Base-by-base conservation (phyloP, 2,888 invertebrate genomes). In the Cancer borealis region DNA sequence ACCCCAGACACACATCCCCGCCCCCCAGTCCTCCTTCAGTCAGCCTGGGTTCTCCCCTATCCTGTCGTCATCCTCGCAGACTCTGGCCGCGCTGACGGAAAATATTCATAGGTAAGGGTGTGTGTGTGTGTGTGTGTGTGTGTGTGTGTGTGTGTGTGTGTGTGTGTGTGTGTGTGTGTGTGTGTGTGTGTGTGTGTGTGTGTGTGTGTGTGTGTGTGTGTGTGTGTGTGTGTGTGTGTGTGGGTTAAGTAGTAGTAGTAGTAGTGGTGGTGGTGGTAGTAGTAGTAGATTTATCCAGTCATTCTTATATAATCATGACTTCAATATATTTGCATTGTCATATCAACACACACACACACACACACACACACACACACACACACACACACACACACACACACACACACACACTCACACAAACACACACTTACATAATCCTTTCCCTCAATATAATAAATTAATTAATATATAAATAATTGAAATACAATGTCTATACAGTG, bases 101-200 rank as follows among this genome's bases (percentile, higher is more conserved):
- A 94, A 94, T 79, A 94, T 92, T 49, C 92, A 94, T 30, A 73
- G 92, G 94, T 94, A 39, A 84, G 88, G 39, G 5, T 88, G 49
- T 47, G 30, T 90, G 8, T n/a, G 17, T 79, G 30, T 79, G 26
- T 21, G 21, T 73, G 73, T n/a, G n/a, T n/a, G n/a, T n/a, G n/a
- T n/a, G n/a, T n/a, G n/a, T n/a, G n/a, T n/a, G n/a, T n/a, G n/a
- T n/a, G n/a, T n/a, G n/a, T n/a, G n/a, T n/a, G n/a, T n/a, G n/a
- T n/a, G n/a, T n/a, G n/a, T n/a, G n/a, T n/a, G n/a, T n/a, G n/a
- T n/a, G n/a, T n/a, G n/a, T n/a, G n/a, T n/a, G n/a, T n/a, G n/a
- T n/a, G n/a, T n/a, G n/a, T n/a, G n/a, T n/a, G n/a, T n/a, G n/a
- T n/a, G n/a, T n/a, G n/a, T n/a, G n/a, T n/a, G n/a, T n/a, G n/a